These are phyloP conservation scores for Psilopogon haemacephalus DNA, from an alignment of 2,113 vertebrate genomes.

Conservation along the genomic window DNA sequence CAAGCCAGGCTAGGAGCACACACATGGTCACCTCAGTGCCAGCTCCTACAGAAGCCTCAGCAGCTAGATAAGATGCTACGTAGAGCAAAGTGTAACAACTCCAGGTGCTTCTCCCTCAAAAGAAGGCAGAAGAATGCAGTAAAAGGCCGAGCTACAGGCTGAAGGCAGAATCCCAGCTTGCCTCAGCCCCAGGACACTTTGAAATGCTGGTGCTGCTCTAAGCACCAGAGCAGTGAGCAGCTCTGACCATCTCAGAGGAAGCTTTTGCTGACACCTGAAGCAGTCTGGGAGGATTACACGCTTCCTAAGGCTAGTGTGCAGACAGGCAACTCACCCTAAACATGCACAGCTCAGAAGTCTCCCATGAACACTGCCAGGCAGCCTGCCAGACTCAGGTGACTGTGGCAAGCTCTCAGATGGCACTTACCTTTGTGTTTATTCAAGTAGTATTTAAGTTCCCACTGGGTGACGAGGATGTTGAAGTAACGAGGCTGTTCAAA, in stretches of 20 bases:
- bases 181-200: background rate
- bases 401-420: background rate
- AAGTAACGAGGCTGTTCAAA: conserved; percentile 92
- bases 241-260: background rate
- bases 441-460: conserved; percentile 88
- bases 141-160: background rate
- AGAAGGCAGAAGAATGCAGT: background rate
- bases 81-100: background rate
- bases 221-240: background rate
- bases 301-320: background rate
- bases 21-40: fast-evolving
- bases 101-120: background rate
- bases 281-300: background rate
- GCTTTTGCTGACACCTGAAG: background rate
- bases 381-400: background rate
- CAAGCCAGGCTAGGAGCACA: background rate
- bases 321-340: background rate
- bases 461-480: conserved; percentile 91
- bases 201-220: background rate
- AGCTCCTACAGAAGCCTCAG: background rate
- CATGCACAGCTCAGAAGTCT: background rate
- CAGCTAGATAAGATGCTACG: background rate
- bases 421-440: conserved; percentile 82
- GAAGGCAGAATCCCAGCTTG: background rate
- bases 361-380: background rate